Evolutionary conservation across 2,888 invertebrate species (phyloP), one percentile per base, ranked within the genome.

Genomic region (Drosophila rellima): DNA sequence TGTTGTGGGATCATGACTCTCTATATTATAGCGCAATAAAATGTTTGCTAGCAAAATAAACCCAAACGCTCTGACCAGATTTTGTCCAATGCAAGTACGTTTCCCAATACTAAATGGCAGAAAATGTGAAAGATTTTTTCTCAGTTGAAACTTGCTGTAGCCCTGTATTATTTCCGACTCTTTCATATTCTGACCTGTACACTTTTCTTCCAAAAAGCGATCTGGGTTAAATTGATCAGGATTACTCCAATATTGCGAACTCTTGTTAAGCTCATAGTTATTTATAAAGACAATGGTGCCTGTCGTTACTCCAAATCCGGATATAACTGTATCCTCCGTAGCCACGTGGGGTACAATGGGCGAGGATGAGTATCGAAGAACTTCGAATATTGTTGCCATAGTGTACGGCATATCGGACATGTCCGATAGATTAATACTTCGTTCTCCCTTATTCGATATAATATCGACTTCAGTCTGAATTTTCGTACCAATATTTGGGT

Each of bases 301-400:
- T 88, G 96, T 95, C 47, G 95, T 94, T 0, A 97, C 94, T 0
- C 94, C 94, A 85, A 94, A 96, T 0, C 96, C 97, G 33, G 95
- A 94, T 6, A 98, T 94, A 0, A 94, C 93, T 0, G 96, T 95
- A 85, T 96, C 95, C 80, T 95, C 94, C 0, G 96, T 96, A 0
- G 97, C 97, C 0, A 97, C 97, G 88, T 97, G 97, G 0, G 98
- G 98, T 0, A 98, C 97, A 62, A 98, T 97, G 0, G 98, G 97
- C 0, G 97, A 97, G 0, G 97, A 97, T 0, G 96, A 95, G 55
- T 95, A 95, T 55, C 98, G 93, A 0, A 97, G 92, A 0, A 96
- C 95, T 93, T 98, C 98, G 80, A 95, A 94, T 11, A 97, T 94
- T 0, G 96, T 95, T 0, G 96, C 97, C 92, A 97, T 96, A 0